Percentiles rank a stretch among this genome's conserved stretches.
Conservation (phyloP, 2,113 vertebrate genomes). For the Myrmophylax atrothorax region DNA sequence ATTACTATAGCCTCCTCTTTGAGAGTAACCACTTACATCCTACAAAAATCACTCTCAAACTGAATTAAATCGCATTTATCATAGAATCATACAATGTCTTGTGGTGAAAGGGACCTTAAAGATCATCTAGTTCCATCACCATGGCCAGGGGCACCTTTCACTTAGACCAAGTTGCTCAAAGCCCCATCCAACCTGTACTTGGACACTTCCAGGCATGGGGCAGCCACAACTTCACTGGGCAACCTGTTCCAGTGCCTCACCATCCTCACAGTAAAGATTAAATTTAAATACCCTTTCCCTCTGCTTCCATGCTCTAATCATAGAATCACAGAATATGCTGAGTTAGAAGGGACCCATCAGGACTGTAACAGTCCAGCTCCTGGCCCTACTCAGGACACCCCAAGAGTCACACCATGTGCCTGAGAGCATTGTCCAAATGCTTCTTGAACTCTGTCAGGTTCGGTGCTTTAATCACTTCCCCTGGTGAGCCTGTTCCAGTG, state of each 20-base stretch:
- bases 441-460: background rate
- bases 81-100: background rate
- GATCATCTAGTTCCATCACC: background rate
- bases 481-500: background rate
- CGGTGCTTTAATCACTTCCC: background rate
- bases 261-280: background rate
- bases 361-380: background rate
- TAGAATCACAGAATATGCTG: rapidly evolving
- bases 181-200: background rate
- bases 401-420: background rate
- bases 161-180: background rate
- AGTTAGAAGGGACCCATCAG: background rate
- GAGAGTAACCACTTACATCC: background rate
- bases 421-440: background rate
- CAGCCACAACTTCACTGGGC: background rate
- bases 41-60: background rate
- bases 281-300: background rate
- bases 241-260: background rate
- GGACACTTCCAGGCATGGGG: background rate
- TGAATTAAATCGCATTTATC: background rate
- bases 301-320: background rate
- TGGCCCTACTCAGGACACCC: background rate
- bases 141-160: background rate
- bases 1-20: background rate
- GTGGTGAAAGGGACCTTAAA: background rate